Base-by-base conservation (phyloP, 2,113 vertebrate species). In the Erythrocebus patas region DNA sequence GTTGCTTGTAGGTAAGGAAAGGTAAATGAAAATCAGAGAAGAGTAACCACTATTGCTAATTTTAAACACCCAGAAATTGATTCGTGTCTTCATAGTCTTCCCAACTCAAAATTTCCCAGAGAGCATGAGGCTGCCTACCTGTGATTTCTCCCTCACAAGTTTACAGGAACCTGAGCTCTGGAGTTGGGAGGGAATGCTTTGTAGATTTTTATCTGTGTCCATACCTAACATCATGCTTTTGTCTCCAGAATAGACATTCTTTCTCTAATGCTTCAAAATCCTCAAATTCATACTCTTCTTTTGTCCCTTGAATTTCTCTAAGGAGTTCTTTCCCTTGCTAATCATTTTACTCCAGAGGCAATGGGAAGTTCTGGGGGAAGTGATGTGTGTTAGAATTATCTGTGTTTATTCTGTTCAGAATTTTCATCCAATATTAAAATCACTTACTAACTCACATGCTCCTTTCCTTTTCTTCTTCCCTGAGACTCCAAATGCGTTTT, bases 41-140 rank as follows among this genome's bases (percentile, higher is more conserved):
- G 40, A 61, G 55, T 1, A 27, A 9, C 25, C 8, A 1, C 3
- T 0, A 6, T 3, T 13, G 52, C 68, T 66, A 14, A n/a, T 23
- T 85, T n/a, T 1, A 6, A 40, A 38, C 16, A 66, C 38, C 16
- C 25, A 40, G 72, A 40, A 3, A 13, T 23, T 32, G 4, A 10
- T 9, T 9, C 1, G 1, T 2, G 0, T 57, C 13, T 8, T 38
- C 32, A 1, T 1, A 3, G 55, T 38, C 70, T 13, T 5, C 32
- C 32, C 6, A 70, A 52, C 43, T 43, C 66, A 20, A 0, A 3
- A 35, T 30, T 17, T 40, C 35, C 35, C 35, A 0, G 8, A 35
- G 6, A 8, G 20, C 2, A 0, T 17, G 9, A 43, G 40, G 48
- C 14, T 23, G 18, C 72, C 38, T 4, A 20, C 35, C 84, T 8